phyloP scores from a whole-genome alignment of 2,888 invertebrate genomes.

The Sinodicranocentrus sp. region DNA sequence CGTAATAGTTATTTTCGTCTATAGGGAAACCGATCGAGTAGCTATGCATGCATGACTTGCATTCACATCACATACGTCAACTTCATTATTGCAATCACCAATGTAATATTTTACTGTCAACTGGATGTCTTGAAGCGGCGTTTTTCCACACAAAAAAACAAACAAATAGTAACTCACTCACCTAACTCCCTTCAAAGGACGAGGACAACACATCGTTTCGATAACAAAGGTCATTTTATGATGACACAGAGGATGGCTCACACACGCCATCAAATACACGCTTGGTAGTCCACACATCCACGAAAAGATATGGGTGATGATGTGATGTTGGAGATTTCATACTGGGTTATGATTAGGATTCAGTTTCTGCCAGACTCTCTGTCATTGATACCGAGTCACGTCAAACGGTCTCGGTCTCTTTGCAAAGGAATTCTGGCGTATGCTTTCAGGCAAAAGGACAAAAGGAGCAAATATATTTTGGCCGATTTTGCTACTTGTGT shows the following conservation, averaged over 20 bases:
- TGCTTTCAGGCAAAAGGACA: slow-evolving; percentile 3
- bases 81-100: slow-evolving; percentile 23
- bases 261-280: background rate
- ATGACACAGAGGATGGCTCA: slow-evolving; percentile 3
- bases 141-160: slow-evolving; percentile 9
- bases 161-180: slow-evolving; percentile 2
- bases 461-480: slow-evolving; percentile 1
- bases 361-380: no score
- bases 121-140: slow-evolving; percentile 15
- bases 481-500: background rate
- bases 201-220: background rate
- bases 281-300: no score
- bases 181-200: background rate
- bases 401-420: no score
- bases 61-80: slow-evolving; percentile 1
- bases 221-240: slow-evolving; percentile 37
- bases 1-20: no score
- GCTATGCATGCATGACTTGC: background rate
- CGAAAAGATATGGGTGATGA: background rate
- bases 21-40: slow-evolving; percentile 4
- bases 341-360: background rate
- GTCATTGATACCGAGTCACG: no score
- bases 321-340: background rate
- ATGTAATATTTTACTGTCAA: slow-evolving; percentile 32
- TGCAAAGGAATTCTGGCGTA: no score